These are phyloP conservation scores for Drosophila borealis DNA, from an alignment of 2,888 invertebrate genomes.

Conservation along the genomic window DNA sequence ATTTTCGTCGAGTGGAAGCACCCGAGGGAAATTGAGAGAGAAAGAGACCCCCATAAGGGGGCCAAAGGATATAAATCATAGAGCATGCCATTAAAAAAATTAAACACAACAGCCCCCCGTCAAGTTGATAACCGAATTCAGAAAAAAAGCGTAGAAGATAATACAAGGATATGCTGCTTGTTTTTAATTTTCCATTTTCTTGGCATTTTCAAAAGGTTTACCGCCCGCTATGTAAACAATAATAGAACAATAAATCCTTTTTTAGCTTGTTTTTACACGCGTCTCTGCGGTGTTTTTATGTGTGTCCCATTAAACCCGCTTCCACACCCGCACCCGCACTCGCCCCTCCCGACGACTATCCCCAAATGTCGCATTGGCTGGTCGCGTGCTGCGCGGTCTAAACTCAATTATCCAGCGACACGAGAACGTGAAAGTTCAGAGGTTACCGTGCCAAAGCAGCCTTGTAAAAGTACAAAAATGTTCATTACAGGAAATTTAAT, in stretches of 20 bases:
- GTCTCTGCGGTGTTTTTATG: constrained; percentile 55
- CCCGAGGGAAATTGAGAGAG: constrained; percentile 16
- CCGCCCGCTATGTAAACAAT: constrained; percentile 24
- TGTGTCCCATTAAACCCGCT: constrained; percentile 49
- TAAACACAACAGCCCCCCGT: not conserved
- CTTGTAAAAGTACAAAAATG: constrained; percentile 54
- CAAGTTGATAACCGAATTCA: not conserved
- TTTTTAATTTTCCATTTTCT: constrained; percentile 25
- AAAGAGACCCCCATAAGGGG: constrained; percentile 9
- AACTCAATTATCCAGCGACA: constrained; percentile 71
- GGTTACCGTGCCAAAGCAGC: constrained; percentile 13
- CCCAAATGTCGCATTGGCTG: constrained; percentile 27
- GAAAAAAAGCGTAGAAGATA: constrained; percentile 1
- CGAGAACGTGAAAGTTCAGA: constrained; percentile 40
- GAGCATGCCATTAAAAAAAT: constrained; percentile 33
- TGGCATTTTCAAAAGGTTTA: constrained; percentile 13
- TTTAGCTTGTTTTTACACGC: constrained; percentile 46
- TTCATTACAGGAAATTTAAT: constrained; percentile 71
- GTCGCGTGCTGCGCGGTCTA: constrained; percentile 57
- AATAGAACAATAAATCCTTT: constrained; percentile 57
- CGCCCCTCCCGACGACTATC: not conserved
- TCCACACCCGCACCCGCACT: constrained; percentile 1
- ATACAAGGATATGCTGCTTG: constrained; percentile 1
- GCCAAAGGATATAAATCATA: constrained; percentile 56
- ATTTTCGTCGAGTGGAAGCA: constrained; percentile 19